Evolutionary conservation across 2,797 vertebrate genomes (phyloP).

Genomic region (Mallotus villosus): DNA sequence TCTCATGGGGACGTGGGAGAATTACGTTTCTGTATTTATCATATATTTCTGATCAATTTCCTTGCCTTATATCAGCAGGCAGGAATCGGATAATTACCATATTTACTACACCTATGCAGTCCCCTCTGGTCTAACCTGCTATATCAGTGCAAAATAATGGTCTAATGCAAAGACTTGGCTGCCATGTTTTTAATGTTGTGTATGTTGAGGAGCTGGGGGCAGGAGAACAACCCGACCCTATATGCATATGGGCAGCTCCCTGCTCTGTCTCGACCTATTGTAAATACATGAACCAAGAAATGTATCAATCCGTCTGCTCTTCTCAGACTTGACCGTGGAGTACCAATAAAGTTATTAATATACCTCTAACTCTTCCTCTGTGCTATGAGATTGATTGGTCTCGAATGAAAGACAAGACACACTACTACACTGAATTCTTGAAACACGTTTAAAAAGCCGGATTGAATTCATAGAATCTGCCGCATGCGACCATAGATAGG

Average conservation of each 20-base stretch:
- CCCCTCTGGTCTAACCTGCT: background rate
- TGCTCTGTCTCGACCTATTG: slow-evolving; percentile 55
- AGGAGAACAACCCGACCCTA: slow-evolving; percentile 38
- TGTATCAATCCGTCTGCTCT: slow-evolving; percentile 63
- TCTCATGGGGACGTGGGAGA: background rate
- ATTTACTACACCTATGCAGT: slow-evolving; percentile 1
- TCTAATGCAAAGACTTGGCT: background rate
- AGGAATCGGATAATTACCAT: background rate
- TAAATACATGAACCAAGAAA: slow-evolving; percentile 63
- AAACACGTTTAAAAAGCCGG: too few relatives aligned
- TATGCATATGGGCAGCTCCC: slow-evolving; percentile 37
- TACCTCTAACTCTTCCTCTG: slow-evolving; percentile 44
- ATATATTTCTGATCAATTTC: background rate
- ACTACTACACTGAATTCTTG: background rate
- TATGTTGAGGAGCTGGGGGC: too few relatives aligned
- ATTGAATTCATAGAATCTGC: too few relatives aligned
- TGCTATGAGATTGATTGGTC: background rate
- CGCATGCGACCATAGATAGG: too few relatives aligned
- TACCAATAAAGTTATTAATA: slow-evolving; percentile 71
- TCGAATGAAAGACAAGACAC: background rate
- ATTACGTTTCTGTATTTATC: too few relatives aligned
- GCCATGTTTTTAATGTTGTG: background rate
- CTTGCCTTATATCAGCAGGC: background rate
- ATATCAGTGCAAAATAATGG: background rate
- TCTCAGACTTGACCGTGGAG: slow-evolving; percentile 36